Conservation (phyloP, 2,797 vertebrate genomes). For the Parambassis ranga region DNA sequence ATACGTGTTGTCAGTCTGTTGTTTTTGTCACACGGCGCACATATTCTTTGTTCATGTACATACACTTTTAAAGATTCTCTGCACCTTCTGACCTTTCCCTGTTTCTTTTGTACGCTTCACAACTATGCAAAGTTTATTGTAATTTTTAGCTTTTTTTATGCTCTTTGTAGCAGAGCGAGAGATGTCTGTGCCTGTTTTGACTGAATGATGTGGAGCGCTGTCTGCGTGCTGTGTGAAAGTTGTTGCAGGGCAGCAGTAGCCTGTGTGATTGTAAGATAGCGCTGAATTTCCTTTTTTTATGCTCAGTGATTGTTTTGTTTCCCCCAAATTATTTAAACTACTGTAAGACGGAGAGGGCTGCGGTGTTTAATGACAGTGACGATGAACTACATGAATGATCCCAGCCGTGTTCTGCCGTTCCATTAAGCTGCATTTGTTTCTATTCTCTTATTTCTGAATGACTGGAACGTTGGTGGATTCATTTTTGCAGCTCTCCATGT, state of each 20-base stretch:
- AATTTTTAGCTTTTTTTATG: constrained; percentile 44
- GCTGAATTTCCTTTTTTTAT: constrained; percentile 48
- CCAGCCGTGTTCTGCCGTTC: constrained; percentile 14
- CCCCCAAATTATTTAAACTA: constrained; percentile 64
- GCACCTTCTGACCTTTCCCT: constrained; percentile 32
- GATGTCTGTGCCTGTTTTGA: constrained; percentile 30
- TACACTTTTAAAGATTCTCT: constrained; percentile 42
- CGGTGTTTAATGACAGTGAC: constrained; percentile 40
- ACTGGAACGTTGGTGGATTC: constrained; percentile 40
- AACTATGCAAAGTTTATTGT: constrained; percentile 75
- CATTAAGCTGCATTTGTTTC: constrained; percentile 27
- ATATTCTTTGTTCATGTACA: constrained; percentile 47
- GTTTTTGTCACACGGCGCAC: constrained; percentile 36
- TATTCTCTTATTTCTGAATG: constrained; percentile 27
- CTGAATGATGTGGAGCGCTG: constrained; percentile 28
- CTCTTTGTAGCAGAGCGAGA: constrained; percentile 30
- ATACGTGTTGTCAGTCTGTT: constrained; percentile 1
- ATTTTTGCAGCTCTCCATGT: constrained; percentile 23
- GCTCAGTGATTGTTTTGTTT: constrained; percentile 34
- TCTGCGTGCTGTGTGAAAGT: constrained; percentile 29
- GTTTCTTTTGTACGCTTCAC: constrained; percentile 65
- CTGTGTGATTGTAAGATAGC: constrained; percentile 47
- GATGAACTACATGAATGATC: constrained; percentile 36
- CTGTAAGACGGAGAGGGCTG: constrained; percentile 56
- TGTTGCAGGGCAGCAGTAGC: constrained; percentile 15